Conservation (phyloP, 2,888 invertebrate species). For the Ceratothoa steindachneri region DNA sequence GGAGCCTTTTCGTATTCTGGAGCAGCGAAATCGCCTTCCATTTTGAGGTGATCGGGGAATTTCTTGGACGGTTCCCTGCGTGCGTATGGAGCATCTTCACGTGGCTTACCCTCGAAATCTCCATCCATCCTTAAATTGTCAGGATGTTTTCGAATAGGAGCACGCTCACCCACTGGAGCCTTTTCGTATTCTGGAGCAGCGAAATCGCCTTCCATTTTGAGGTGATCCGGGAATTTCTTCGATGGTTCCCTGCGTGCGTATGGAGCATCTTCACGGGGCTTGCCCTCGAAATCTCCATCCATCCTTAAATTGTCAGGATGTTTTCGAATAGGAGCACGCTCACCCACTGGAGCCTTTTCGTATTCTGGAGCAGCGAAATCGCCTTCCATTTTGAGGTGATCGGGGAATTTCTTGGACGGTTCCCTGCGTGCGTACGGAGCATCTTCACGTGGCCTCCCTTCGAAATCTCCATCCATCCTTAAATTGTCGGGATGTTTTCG, state of each 20-base stretch:
- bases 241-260: slow-evolving; percentile 39
- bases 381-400: slow-evolving; percentile 58
- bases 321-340: slow-evolving; percentile 26
- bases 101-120: slow-evolving; percentile 51
- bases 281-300: slow-evolving; percentile 27
- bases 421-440: slow-evolving; percentile 55
- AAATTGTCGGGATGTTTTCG: slow-evolving; percentile 35
- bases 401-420: slow-evolving; percentile 56
- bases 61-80: slow-evolving; percentile 48
- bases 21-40: slow-evolving; percentile 41
- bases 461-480: slow-evolving; percentile 51
- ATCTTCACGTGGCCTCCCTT: slow-evolving; percentile 16
- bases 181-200: slow-evolving; percentile 16
- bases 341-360: slow-evolving; percentile 28
- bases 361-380: slow-evolving; percentile 57
- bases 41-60: slow-evolving; percentile 37
- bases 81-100: slow-evolving; percentile 49
- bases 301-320: slow-evolving; percentile 39
- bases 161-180: slow-evolving; percentile 40
- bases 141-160: slow-evolving; percentile 58
- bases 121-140: slow-evolving; percentile 40
- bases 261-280: slow-evolving; percentile 51
- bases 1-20: slow-evolving; percentile 46
- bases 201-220: slow-evolving; percentile 48
- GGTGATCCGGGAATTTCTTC: slow-evolving; percentile 45